Evolutionary conservation across 2,113 vertebrate species (phyloP), one percentile per base, ranked within the genome.

Genomic region (Electrona antarctica): DNA sequence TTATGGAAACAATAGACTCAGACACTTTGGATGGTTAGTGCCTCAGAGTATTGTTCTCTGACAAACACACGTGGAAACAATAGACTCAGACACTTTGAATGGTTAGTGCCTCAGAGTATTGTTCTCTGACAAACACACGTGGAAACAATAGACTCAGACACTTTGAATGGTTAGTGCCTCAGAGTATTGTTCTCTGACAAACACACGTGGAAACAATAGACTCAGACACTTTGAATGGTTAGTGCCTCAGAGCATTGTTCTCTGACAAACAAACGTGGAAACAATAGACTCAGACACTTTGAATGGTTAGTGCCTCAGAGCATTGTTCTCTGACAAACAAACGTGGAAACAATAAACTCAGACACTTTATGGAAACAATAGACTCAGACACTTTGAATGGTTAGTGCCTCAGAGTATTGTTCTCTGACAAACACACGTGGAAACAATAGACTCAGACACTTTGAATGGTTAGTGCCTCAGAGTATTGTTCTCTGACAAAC

Each of bases 191-290:
- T 52, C 76, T 77, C 71, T 79, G 71, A 86, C 80, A 71, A 21
- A 21, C 21, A 21, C 78, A 69, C 76, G 85, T 85, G 77, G 82
- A 80, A 87, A 73, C 65, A 77, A 54, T 69, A 67, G 73, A 69
- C 73, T 64, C 48, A 57, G 74, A 72, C 33, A 41, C 33, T 41
- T 41, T n/a, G n/a, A n/a, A n/a, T n/a, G n/a, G n/a, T n/a, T n/a
- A 63, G 67, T 79, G 76, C 69, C 65, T 76, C 63, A 66, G 46
- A 75, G 69, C 71, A 71, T 80, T 83, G 80, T 81, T 52, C 76
- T 77, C 71, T 79, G 71, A 86, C 80, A 71, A 21, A 21, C 21
- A 21, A 77, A 69, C 76, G 85, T 85, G 77, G 82, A 80, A 87
- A 73, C 65, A 77, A 54, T 69, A 67, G 73, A 69, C 73, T 64